Evolutionary conservation across 1,140 invertebrate species (phyloP).

Genomic region (Sweltsa coloradensis): DNA sequence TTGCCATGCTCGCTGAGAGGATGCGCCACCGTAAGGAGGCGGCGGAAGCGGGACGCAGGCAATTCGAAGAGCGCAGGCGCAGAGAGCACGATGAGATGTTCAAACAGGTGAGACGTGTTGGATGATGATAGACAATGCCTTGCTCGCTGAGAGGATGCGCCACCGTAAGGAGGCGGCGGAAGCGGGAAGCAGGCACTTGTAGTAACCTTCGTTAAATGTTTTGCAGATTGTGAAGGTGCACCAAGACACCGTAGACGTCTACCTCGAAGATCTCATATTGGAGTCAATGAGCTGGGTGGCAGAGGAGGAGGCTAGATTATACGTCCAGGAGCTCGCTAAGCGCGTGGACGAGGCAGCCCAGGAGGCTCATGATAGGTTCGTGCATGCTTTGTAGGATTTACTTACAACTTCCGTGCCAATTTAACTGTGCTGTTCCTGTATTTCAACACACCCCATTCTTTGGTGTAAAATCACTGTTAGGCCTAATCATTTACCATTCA

Average conservation of each 20-base stretch:
- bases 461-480: no score
- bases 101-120: conserved; percentile 42
- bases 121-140: no score
- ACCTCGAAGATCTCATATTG: conserved; percentile 48
- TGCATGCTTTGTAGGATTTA: conserved; percentile 2
- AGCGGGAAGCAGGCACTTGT: conserved; percentile 44
- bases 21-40: conserved; percentile 54
- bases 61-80: conserved; percentile 48
- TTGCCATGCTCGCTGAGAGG: conserved; percentile 50
- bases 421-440: no score
- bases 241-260: conserved; percentile 44
- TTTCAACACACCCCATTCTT: no score
- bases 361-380: conserved; percentile 24
- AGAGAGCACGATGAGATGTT: conserved; percentile 65
- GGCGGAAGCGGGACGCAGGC: conserved; percentile 51
- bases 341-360: conserved; percentile 42
- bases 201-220: conserved; percentile 7
- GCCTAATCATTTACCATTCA: no score
- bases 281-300: conserved; percentile 43
- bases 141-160: conserved; percentile 51
- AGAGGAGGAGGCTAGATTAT: conserved; percentile 36
- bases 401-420: conserved; percentile 8
- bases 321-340: conserved; percentile 39
- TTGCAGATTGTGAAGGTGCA: conserved; percentile 39
- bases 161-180: conserved; percentile 54